Evolutionary conservation across 2,113 vertebrate species (phyloP).

Genomic region (Parotia lawesii): DNA sequence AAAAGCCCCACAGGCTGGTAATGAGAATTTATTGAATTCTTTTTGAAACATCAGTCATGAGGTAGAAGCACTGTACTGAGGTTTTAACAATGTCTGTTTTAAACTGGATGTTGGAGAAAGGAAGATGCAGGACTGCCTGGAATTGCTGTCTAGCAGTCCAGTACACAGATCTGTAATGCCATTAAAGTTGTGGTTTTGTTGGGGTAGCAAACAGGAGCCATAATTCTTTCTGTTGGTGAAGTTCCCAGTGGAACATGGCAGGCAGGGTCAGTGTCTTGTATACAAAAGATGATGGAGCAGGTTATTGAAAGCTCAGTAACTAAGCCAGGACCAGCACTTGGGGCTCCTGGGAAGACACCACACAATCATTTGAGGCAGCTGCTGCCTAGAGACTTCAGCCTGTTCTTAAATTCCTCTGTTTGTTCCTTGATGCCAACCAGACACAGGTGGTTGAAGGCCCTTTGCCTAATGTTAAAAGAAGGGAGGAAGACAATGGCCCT

Average conservation of each 20-base stretch:
- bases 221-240: neutral
- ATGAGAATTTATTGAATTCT: neutral
- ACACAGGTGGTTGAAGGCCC: neutral
- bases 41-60: neutral
- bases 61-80: neutral
- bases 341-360: neutral
- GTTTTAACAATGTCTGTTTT: neutral
- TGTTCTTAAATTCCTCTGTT: neutral
- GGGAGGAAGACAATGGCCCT: neutral
- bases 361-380: neutral
- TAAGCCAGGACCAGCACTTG: neutral
- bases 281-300: neutral
- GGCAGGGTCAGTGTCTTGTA: neutral
- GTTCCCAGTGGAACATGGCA: neutral
- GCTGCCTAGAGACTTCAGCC: neutral
- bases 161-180: neutral
- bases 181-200: neutral
- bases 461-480: neutral
- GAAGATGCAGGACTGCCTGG: neutral
- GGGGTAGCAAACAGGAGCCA: neutral
- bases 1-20: neutral
- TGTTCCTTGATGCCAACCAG: neutral
- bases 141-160: neutral
- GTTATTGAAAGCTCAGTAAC: neutral
- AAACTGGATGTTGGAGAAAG: neutral